Base-by-base conservation (phyloP, 2,113 vertebrate species). In the Aspiorhynchus laticeps region DNA sequence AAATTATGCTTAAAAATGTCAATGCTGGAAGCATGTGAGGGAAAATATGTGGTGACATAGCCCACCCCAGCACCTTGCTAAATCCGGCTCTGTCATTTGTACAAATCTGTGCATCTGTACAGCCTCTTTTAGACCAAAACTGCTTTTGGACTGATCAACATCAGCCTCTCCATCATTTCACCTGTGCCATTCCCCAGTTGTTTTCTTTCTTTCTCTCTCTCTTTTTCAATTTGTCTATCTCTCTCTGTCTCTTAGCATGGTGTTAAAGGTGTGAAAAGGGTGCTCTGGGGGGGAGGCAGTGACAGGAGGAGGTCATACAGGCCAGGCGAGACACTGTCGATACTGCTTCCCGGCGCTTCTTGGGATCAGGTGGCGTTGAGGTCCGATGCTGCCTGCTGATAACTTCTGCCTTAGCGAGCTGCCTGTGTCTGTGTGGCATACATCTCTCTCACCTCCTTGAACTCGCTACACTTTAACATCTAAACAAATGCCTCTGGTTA, bases 321-420 rank as follows among this genome's bases (percentile, higher is more conserved):
- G 53, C 36, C 85, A 87, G 67, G 10, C 71, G 36, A 71, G 24
- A 71, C 28, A 10, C 41, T 63, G 56, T n/a, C 21, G 43, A 76
- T 33, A 17, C 8, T 17, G 56, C 38, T 83, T 73, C 38, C 79
- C 5, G 7, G 11, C 24, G 38, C 26, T 24, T 87, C 69, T 41
- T 48, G 86, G 53, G 79, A 82, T 79, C 86, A 83, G 78, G 79
- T 87, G 79, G 53, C 26, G 56, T 59, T 24, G 33, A 61, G 85
- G 67, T 69, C 48, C 79, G 87, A 85, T 48, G 76, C 38, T 80
- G 65, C 33, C 14, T 53, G 69, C 65, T 81, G 83, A 80, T 69
- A 81, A 38, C 83, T 80, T 28, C 1, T 80, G 26, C 63, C 33
- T 84, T 56, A 2, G 41, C n/a, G 10, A 61, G 82, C 19, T 26